A percentile compares a stretch with the other conserved stretches of the same genome.
phyloP scores from a whole-genome alignment of 92 coral and sea anemone genomes.

The Paramuricea clavata region DNA sequence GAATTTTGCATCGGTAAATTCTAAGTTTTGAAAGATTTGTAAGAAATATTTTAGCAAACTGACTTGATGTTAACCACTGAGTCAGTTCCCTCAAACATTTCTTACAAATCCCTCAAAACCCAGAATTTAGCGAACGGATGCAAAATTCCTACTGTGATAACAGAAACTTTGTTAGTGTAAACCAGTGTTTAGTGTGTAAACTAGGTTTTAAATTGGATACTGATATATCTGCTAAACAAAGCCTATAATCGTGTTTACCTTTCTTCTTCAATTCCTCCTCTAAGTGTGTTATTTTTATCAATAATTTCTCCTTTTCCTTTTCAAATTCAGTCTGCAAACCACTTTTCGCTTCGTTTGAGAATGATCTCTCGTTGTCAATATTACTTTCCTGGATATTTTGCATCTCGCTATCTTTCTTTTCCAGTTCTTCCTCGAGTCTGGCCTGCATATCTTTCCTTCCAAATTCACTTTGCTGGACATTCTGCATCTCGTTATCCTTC shows the following conservation, averaged over 20 bases:
- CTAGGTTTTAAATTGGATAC: too few relatives aligned
- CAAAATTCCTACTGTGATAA: too few relatives aligned
- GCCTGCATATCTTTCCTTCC: conserved; percentile 84
- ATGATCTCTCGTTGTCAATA: neutral
- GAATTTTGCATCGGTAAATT: too few relatives aligned
- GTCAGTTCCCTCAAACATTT: too few relatives aligned
- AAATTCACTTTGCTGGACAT: conserved; percentile 54
- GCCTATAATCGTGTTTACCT: neutral
- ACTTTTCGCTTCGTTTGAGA: neutral
- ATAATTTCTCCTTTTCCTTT: neutral
- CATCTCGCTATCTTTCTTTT: neutral
- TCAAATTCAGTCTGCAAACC: neutral
- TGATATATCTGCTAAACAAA: neutral
- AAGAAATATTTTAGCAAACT: too few relatives aligned
- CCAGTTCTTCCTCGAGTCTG: conserved; percentile 61
- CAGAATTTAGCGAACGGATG: too few relatives aligned
- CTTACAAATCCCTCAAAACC: too few relatives aligned
- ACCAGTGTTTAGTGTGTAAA: too few relatives aligned
- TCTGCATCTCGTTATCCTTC: conserved; percentile 57
- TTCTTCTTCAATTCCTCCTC: neutral
- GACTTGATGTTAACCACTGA: too few relatives aligned
- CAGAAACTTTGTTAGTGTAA: too few relatives aligned
- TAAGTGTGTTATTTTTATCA: neutral
- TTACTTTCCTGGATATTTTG: neutral
- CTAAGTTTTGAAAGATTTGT: too few relatives aligned